Conservation (phyloP, 2,113 vertebrate genomes). For the Mesoclemmys tuberculata region DNA sequence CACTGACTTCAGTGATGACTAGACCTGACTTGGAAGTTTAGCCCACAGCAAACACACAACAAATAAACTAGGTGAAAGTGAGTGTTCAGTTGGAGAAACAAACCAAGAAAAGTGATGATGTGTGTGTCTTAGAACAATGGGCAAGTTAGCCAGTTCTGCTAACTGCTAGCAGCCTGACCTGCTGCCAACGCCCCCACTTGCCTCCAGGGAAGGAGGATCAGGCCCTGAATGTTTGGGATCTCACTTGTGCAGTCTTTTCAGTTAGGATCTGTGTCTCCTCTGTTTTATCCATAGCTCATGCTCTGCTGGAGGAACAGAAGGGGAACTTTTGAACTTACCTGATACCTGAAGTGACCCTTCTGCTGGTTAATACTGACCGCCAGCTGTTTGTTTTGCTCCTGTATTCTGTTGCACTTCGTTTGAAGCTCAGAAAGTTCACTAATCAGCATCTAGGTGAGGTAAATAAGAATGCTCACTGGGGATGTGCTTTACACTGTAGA, state of each 20-base stretch:
- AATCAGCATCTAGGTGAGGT: slow-evolving; percentile 66
- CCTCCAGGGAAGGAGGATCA: not conserved
- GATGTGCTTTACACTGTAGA: not conserved
- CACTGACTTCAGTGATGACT: not conserved
- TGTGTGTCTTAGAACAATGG: not conserved
- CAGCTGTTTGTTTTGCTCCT: slow-evolving; percentile 71
- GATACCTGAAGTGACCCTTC: slow-evolving; percentile 69
- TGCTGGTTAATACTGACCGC: slow-evolving; percentile 64
- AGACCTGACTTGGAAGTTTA: not conserved
- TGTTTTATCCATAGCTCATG: not conserved
- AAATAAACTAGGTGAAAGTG: not conserved
- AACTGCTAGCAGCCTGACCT: not conserved
- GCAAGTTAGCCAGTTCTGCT: not conserved
- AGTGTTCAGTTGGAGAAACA: not conserved
- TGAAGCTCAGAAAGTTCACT: slow-evolving; percentile 79
- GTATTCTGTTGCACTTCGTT: slow-evolving; percentile 66
- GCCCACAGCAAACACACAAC: not conserved
- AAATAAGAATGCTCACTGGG: not conserved
- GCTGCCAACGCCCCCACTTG: not conserved
- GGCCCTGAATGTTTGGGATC: not conserved
- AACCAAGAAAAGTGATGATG: not conserved
- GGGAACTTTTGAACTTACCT: slow-evolving; percentile 60
- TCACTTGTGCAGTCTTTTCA: not conserved
- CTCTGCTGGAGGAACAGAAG: not conserved
- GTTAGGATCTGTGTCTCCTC: not conserved